phyloP scores from a whole-genome alignment of 2,113 vertebrate species.

The Acanthochromis polyacanthus region DNA sequence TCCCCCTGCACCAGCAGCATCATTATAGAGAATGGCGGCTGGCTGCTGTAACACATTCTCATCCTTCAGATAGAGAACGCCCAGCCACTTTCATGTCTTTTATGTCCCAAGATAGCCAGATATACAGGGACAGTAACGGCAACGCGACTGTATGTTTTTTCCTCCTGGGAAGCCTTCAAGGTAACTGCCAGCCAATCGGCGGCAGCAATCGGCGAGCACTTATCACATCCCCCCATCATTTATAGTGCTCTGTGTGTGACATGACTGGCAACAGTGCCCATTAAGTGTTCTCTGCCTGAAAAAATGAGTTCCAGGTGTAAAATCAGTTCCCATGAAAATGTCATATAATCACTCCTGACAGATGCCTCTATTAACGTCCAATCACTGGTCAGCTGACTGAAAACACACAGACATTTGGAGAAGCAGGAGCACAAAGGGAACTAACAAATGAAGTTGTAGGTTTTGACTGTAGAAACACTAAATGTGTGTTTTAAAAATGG shows the following conservation, averaged over 20 bases:
- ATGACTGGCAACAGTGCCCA: conserved; percentile 64
- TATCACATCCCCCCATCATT: conserved; percentile 55
- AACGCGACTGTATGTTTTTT: conserved; percentile 31
- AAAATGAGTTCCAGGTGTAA: conserved; percentile 70
- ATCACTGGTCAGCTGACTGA: conserved; percentile 43
- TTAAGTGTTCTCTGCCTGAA: conserved; percentile 62
- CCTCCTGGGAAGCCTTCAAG: conserved; percentile 45
- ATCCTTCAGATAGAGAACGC: conserved; percentile 55
- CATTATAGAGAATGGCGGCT: conserved; percentile 53
- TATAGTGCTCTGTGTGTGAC: conserved; percentile 59
- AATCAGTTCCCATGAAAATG: conserved; percentile 61
- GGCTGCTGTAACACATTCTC: conserved; percentile 33
- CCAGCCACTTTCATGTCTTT: conserved; percentile 63
- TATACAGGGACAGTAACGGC: conserved; percentile 48
- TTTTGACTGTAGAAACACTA: conserved; percentile 11
- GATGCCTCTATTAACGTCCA: conserved; percentile 55
- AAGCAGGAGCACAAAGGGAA: not conserved
- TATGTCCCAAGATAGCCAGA: conserved; percentile 62
- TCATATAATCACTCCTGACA: conserved; percentile 68
- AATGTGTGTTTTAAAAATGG: not conserved
- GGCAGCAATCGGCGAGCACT: conserved; percentile 14
- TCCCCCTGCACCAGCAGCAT: conserved; percentile 28
- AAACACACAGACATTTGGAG: conserved; percentile 31
- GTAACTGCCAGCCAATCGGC: conserved; percentile 65
- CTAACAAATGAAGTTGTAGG: not conserved